A percentile compares a stretch with the other conserved stretches of the same genome.
phyloP scores from a whole-genome alignment of 2,113 vertebrate genomes.

The Engraulis encrasicolus region DNA sequence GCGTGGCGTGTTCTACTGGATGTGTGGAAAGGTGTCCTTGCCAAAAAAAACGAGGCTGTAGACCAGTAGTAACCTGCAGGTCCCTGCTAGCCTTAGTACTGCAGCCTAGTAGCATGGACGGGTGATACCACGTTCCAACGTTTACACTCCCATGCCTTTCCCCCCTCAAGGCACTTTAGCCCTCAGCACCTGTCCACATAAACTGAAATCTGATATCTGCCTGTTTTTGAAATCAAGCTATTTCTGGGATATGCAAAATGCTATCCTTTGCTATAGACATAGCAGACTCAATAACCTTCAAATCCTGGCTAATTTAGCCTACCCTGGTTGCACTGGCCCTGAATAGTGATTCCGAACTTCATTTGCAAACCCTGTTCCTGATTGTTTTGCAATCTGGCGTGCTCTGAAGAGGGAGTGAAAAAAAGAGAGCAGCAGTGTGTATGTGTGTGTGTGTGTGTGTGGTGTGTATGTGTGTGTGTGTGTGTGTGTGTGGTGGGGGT shows the following conservation, averaged over 20 bases:
- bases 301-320: neutral
- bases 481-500: no score
- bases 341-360: neutral
- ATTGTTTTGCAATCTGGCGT: neutral
- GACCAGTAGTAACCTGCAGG: no score
- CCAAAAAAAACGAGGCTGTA: no score
- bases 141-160: no score
- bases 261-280: neutral
- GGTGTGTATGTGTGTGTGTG: no score
- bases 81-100: no score
- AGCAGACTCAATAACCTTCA: neutral
- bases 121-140: no score
- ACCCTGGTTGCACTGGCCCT: neutral
- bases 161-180: neutral
- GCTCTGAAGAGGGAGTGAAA: neutral
- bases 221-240: neutral
- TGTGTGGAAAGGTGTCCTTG: no score
- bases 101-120: no score
- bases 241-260: neutral
- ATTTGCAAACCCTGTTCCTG: neutral
- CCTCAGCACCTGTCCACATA: neutral
- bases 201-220: neutral
- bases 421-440: neutral
- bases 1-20: no score
- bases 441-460: no score